These are phyloP conservation scores for Bryconaethiops microstoma DNA, from an alignment of 2,797 vertebrate genomes.

Conservation along the genomic window DNA sequence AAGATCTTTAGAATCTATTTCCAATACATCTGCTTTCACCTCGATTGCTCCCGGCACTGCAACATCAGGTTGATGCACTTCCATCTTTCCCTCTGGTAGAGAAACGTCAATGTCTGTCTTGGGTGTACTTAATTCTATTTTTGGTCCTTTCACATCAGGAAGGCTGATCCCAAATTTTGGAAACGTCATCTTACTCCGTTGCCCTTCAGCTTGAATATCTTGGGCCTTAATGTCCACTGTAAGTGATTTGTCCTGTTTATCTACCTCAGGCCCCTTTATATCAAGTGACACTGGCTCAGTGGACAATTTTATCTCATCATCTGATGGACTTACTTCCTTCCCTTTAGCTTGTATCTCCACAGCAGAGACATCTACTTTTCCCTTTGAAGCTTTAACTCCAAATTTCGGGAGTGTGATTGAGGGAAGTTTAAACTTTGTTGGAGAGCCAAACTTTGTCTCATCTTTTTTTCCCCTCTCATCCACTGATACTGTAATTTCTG, in stretches of 20 bases:
- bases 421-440: slow-evolving; percentile 57
- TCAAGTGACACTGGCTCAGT: slow-evolving; percentile 13
- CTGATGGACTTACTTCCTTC: not conserved
- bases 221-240: not conserved
- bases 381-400: slow-evolving; percentile 39
- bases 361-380: not conserved
- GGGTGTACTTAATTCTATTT: slow-evolving; percentile 28
- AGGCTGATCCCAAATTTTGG: slow-evolving; percentile 66
- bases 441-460: slow-evolving; percentile 42
- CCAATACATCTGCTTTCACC: not conserved
- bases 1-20: slow-evolving; percentile 13
- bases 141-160: slow-evolving; percentile 32
- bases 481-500: slow-evolving; percentile 19
- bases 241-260: slow-evolving; percentile 7
- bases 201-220: not conserved
- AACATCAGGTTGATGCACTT: slow-evolving; percentile 32
- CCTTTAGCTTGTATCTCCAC: not conserved
- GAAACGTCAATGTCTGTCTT: slow-evolving; percentile 37
- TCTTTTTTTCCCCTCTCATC: slow-evolving; percentile 26
- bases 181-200: slow-evolving; percentile 48
- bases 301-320: slow-evolving; percentile 28
- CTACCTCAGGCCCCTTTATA: slow-evolving; percentile 25
- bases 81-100: slow-evolving; percentile 32
- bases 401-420: slow-evolving; percentile 58
- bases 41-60: slow-evolving; percentile 32